phyloP scores from a whole-genome alignment of 1,140 invertebrate genomes.

The Sminthurides bifidus region DNA sequence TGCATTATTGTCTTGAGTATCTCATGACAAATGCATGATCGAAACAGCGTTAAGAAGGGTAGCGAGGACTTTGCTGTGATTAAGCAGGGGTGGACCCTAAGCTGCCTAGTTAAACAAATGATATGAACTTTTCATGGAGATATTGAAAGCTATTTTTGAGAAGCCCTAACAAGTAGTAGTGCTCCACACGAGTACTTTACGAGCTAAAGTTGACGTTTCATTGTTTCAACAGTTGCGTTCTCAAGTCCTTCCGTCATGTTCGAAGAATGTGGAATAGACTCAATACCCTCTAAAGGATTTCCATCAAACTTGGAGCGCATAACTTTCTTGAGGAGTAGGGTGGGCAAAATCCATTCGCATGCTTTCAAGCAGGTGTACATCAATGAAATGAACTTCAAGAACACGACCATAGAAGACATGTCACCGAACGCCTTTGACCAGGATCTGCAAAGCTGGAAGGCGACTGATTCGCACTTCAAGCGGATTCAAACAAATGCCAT shows the following conservation, averaged over 20 bases:
- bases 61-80: no score
- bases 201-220: not conserved
- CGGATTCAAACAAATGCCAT: slow-evolving; percentile 47
- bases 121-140: not conserved
- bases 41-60: no score
- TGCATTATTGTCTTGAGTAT: no score
- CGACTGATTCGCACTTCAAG: slow-evolving; percentile 46
- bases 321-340: slow-evolving; percentile 44
- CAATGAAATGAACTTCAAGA: slow-evolving; percentile 46
- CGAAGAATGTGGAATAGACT: slow-evolving; percentile 3
- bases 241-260: not conserved
- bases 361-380: slow-evolving; percentile 54
- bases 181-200: not conserved
- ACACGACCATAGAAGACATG: slow-evolving; percentile 48
- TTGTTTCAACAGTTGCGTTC: not conserved
- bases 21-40: no score
- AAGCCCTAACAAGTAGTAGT: not conserved
- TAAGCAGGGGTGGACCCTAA: no score
- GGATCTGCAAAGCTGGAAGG: slow-evolving; percentile 42
- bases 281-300: slow-evolving; percentile 40
- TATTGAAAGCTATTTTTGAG: not conserved
- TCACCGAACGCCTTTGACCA: slow-evolving; percentile 51
- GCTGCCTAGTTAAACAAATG: not conserved
- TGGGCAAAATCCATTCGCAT: slow-evolving; percentile 43
- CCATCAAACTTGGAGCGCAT: slow-evolving; percentile 50